Conservation (phyloP, 1,140 invertebrate species). For the Scaptomyza montana region DNA sequence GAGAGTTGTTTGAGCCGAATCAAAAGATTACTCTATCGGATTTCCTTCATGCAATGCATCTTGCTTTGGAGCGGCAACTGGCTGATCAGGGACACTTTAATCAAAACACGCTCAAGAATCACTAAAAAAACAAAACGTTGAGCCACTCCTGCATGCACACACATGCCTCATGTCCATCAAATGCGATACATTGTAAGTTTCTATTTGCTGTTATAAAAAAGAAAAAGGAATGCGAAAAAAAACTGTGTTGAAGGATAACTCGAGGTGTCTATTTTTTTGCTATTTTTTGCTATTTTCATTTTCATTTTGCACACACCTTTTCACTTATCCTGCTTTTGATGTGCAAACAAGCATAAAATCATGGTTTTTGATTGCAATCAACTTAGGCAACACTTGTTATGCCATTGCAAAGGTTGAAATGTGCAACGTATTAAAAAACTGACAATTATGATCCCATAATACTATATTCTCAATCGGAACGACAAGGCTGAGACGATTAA, state of each 20-base stretch:
- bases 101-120: conserved; percentile 14
- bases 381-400: neutral
- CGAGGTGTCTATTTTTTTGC: conserved; percentile 20
- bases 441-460: neutral
- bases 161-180: conserved; percentile 20
- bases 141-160: neutral
- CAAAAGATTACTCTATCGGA: conserved; percentile 66
- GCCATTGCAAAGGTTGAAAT: neutral
- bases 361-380: conserved; percentile 64
- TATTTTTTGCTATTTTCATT: conserved; percentile 23
- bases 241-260: conserved; percentile 5
- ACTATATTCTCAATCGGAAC: too few relatives aligned
- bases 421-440: neutral
- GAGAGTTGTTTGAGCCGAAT: conserved; percentile 54
- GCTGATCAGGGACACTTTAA: conserved; percentile 61
- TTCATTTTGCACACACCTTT: conserved; percentile 57
- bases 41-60: conserved; percentile 77
- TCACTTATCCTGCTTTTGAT: conserved; percentile 60
- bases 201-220: conserved; percentile 39
- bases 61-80: conserved; percentile 70
- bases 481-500: too few relatives aligned
- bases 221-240: conserved; percentile 5
- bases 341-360: conserved; percentile 72
- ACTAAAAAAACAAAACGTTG: conserved; percentile 1
- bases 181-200: conserved; percentile 17